These are phyloP conservation scores for Andrena dorsata DNA, from an alignment of 2,888 invertebrate genomes.

Conservation along the genomic window DNA sequence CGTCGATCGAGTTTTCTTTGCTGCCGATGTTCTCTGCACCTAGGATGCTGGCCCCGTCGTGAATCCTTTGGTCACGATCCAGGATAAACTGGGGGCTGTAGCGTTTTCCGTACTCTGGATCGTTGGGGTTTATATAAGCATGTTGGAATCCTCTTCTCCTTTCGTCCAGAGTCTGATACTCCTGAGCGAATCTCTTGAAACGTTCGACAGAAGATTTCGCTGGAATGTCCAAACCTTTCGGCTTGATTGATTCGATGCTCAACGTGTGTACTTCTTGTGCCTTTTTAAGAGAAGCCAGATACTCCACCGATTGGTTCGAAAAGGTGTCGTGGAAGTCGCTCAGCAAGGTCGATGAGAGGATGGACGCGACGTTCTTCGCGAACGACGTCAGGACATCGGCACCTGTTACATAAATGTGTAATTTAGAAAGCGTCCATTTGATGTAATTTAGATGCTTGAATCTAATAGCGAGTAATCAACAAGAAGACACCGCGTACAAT, in stretches of 20 bases:
- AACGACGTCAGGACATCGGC: constrained; percentile 73
- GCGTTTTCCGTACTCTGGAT: background rate
- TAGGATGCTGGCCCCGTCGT: background rate
- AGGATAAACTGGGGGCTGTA: background rate
- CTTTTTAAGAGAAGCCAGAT: constrained; percentile 5
- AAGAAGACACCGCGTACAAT: too few species aligned
- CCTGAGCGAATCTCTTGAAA: background rate
- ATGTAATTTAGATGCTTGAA: background rate
- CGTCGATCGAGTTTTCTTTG: constrained; percentile 32
- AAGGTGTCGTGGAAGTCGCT: constrained; percentile 44
- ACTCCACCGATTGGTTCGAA: constrained; percentile 29
- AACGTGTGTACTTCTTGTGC: background rate
- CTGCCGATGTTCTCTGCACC: background rate
- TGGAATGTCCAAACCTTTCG: background rate
- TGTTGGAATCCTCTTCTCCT: constrained; percentile 1
- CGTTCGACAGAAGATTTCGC: background rate
- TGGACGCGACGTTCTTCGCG: constrained; percentile 74
- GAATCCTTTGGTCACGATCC: background rate
- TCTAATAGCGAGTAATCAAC: background rate
- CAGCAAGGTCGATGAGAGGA: constrained; percentile 71
- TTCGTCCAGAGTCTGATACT: background rate
- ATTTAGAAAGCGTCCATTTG: constrained; percentile 10
- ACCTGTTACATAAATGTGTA: constrained; percentile 55
- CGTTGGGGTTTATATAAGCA: background rate
- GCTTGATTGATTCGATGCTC: background rate